Evolutionary conservation across 1,140 invertebrate genomes (phyloP).

Genomic region (Aculops lycopersici): DNA sequence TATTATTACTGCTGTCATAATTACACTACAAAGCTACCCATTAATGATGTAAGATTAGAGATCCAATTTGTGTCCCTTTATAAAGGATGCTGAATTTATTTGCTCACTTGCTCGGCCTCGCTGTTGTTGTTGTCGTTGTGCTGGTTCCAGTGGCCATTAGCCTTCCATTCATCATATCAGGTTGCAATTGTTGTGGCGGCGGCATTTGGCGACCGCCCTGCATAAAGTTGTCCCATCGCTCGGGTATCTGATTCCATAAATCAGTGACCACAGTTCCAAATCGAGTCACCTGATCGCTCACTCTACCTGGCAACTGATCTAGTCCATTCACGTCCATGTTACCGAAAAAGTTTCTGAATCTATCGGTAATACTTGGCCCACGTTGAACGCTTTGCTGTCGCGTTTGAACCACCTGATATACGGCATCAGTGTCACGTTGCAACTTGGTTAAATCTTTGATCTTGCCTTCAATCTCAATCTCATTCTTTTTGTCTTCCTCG

Average conservation of each 20-base stretch:
- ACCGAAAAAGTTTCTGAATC: not conserved
- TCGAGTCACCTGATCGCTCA: not conserved
- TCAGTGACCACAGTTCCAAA: not conserved
- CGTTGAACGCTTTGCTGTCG: not conserved
- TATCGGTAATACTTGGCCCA: not conserved
- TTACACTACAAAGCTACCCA: too few species aligned
- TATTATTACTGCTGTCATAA: too few species aligned
- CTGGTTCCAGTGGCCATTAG: not conserved
- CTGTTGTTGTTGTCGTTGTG: not conserved
- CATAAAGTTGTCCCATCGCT: not conserved
- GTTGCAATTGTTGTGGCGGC: not conserved
- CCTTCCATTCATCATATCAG: too few species aligned
- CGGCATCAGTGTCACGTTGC: not conserved
- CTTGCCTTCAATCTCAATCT: not conserved
- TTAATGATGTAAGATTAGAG: too few species aligned
- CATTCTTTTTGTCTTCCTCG: not conserved
- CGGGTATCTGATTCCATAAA: not conserved
- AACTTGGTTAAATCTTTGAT: not conserved
- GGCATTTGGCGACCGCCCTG: not conserved
- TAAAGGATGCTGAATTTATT: too few species aligned
- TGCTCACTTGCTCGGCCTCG: too few species aligned
- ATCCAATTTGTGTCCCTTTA: too few species aligned
- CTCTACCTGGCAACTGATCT: too few species aligned
- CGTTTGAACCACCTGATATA: not conserved
- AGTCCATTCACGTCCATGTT: not conserved